phyloP scores from a whole-genome alignment of 2,113 vertebrate genomes.

The Xenus cinereus region DNA sequence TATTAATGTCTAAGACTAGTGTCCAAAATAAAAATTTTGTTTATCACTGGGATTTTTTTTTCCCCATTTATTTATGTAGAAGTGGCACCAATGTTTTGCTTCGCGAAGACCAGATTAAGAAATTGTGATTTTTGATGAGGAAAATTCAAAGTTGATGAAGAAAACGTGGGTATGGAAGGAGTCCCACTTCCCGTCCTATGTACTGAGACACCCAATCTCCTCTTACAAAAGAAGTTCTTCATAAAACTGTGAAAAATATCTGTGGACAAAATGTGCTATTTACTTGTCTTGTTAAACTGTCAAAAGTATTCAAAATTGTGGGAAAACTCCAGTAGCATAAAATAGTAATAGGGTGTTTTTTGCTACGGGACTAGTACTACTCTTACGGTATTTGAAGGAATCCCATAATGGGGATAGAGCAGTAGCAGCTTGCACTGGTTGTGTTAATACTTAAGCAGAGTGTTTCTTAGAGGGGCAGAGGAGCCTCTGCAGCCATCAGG shows the following conservation, averaged over 20 bases:
- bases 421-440: not conserved
- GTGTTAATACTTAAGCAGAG: not conserved
- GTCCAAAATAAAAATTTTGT: not conserved
- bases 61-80: not conserved
- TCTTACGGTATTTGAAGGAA: not conserved
- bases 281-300: not conserved
- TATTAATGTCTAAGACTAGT: not conserved
- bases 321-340: not conserved
- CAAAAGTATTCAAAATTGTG: not conserved
- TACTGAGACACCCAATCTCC: not conserved
- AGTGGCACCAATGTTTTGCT: not conserved
- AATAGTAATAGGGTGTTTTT: not conserved
- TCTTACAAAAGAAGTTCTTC: not conserved
- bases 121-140: not conserved
- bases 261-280: not conserved
- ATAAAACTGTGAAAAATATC: not conserved
- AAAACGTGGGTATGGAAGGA: not conserved
- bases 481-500: not conserved
- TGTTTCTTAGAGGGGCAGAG: not conserved
- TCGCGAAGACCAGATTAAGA: not conserved
- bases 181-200: not conserved
- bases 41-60: not conserved
- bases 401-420: fast-evolving
- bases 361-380: not conserved
- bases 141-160: not conserved